Percentiles rank a stretch among this genome's conserved stretches.
These are phyloP conservation scores for Melanostigma gelatinosum DNA, from an alignment of 2,113 vertebrate species.

Conservation along the genomic window DNA sequence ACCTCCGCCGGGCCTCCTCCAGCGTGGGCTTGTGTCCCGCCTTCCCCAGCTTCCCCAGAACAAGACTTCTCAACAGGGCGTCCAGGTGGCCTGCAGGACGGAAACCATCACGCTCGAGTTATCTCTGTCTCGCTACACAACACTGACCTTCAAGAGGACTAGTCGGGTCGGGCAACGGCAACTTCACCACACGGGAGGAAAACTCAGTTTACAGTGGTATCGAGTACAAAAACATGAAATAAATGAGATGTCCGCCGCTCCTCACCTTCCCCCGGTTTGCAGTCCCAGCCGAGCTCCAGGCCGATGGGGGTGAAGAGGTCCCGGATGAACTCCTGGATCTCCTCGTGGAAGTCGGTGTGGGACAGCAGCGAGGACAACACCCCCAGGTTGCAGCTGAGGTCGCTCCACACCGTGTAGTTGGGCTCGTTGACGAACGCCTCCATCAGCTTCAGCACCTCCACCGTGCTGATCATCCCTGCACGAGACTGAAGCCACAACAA, in stretches of 20 bases:
- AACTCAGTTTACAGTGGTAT: not conserved
- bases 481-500: slow-evolving; percentile 85
- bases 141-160: too few relatives aligned
- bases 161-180: not conserved
- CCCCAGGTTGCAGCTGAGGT: slow-evolving; percentile 98
- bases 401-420: slow-evolving; percentile 99
- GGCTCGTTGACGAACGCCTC: slow-evolving; percentile 99
- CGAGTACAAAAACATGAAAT: too few relatives aligned
- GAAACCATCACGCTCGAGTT: not conserved
- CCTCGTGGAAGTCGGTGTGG: slow-evolving; percentile 96
- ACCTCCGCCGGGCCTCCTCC: slow-evolving; percentile 95
- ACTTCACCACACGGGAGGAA: not conserved
- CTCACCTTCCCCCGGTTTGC: slow-evolving; percentile 94
- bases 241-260: too few relatives aligned
- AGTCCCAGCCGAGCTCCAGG: slow-evolving; percentile 95
- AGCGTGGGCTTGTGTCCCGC: slow-evolving; percentile 95
- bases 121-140: not conserved
- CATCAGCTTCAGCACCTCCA: slow-evolving; percentile 97
- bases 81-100: slow-evolving; percentile 89
- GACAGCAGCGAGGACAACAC: slow-evolving; percentile 95
- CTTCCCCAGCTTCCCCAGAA: slow-evolving; percentile 95
- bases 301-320: slow-evolving; percentile 97
- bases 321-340: slow-evolving; percentile 94
- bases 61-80: slow-evolving; percentile 92
- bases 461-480: slow-evolving; percentile 97